Evolutionary conservation across 2,797 vertebrate genomes (phyloP), one percentile per base, ranked within the genome.

Genomic region (Rhincodon typus): DNA sequence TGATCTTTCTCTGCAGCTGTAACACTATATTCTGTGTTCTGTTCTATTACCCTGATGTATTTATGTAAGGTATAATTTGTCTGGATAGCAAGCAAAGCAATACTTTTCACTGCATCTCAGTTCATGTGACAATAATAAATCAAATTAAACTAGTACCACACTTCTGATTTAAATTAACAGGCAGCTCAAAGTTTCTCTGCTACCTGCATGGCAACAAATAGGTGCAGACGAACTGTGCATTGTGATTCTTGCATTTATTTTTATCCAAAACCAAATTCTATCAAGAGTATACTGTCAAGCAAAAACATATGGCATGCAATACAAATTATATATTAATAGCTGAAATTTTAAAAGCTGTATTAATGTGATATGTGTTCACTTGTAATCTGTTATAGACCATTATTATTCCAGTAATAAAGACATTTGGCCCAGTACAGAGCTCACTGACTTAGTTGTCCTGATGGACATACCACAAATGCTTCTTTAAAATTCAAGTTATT

Each of bases 401-500:
- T 93, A 69, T 93, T 42, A 93, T 67, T 10, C 53, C 19, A n/a
- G 34, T 90, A n/a, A n/a, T 62, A 90, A 53, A 91, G 34, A 93
- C 8, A 93, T 93, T 69, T 42, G 34, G 88, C 88, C 19, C 7
- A 38, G 62, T 66, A 30, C 62, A 91, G 88, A 93, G 66, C 62
- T 38, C 62, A 69, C n/a, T 19, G 74, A 74, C 46, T 74, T 77
- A 53, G 46, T 57, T 77, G 42, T 50, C 70, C 70, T 74, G 27
- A 15, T 95, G 70, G 25, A n/a, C 42, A 25, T 34, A 57, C 90
- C n/a, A 30, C 50, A 74, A 57, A 77, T 34, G 94, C 17, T 95
- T 95, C 94, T 27, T 57, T 95, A 95, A 77, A 74, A 95, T 95
- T 95, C 69, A 53, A 38, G 13, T 95, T 57, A 53, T n/a, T 77